Evolutionary conservation across 1,140 invertebrate species (phyloP).

Genomic region (Samia ricini): DNA sequence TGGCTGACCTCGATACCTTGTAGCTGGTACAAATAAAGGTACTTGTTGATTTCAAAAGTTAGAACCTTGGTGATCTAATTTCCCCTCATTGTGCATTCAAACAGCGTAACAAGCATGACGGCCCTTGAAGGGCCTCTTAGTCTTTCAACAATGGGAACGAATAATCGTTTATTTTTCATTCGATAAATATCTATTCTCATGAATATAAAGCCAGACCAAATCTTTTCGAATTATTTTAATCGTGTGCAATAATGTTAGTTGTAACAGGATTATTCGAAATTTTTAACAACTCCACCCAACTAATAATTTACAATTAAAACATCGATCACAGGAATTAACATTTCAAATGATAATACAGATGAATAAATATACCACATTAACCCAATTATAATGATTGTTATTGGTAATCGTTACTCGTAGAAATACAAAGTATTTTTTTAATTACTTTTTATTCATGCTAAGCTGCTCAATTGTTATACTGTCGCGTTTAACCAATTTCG

Average conservation of each 20-base stretch:
- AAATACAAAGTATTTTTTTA: neutral
- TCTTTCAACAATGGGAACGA: constrained; percentile 47
- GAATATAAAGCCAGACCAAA: constrained; percentile 10
- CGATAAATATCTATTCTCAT: constrained; percentile 4
- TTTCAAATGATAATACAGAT: constrained; percentile 2
- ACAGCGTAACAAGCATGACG: constrained; percentile 61
- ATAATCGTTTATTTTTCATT: constrained; percentile 37
- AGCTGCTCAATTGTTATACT: too few relatives aligned
- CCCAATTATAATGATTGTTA: constrained; percentile 7
- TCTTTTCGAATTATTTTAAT: neutral
- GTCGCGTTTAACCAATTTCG: too few relatives aligned
- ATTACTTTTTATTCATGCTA: neutral
- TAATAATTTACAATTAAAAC: constrained; percentile 2
- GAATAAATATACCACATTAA: constrained; percentile 12
- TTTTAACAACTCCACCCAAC: constrained; percentile 2
- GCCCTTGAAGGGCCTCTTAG: constrained; percentile 62
- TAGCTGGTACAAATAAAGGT: constrained; percentile 53
- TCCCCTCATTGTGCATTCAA: constrained; percentile 74
- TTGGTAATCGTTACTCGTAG: neutral
- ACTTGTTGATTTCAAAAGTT: constrained; percentile 70
- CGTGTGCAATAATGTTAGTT: constrained; percentile 5
- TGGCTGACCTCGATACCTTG: constrained; percentile 55
- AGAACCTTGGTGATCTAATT: constrained; percentile 73
- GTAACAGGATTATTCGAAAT: constrained; percentile 1
- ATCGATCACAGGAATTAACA: constrained; percentile 5